phyloP scores from a whole-genome alignment of 2,888 invertebrate genomes.

The Encarsia formosa region DNA sequence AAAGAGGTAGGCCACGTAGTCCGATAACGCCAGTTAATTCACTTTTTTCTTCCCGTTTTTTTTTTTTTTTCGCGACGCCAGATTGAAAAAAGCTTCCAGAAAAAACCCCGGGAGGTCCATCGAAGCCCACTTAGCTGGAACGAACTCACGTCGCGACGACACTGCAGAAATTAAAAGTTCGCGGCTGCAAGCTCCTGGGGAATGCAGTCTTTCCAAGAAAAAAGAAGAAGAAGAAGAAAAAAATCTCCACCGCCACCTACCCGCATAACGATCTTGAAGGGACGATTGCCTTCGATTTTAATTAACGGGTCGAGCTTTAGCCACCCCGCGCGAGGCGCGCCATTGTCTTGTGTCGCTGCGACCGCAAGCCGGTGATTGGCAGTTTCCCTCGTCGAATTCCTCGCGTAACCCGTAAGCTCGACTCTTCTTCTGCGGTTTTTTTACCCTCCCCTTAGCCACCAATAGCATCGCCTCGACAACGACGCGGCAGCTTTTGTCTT shows the following conservation, averaged over 20 bases:
- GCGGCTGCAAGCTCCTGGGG: not conserved
- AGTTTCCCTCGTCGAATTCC: too few species aligned
- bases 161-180: constrained; percentile 26
- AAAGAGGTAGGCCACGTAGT: too few species aligned
- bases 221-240: not conserved
- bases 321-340: not conserved
- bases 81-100: constrained; percentile 12
- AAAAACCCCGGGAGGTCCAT: constrained; percentile 1
- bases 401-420: too few species aligned
- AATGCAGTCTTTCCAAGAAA: not conserved
- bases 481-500: too few species aligned
- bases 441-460: too few species aligned
- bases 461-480: too few species aligned
- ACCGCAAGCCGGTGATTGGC: constrained; percentile 29
- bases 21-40: too few species aligned
- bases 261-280: not conserved
- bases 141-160: constrained; percentile 13
- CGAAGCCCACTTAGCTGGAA: constrained; percentile 13
- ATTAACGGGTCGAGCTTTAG: constrained; percentile 22
- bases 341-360: not conserved
- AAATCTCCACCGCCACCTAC: not conserved
- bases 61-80: not conserved
- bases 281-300: constrained; percentile 23
- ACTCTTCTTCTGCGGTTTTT: too few species aligned
- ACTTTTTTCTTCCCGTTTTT: constrained; percentile 4